Conservation (phyloP, 2,113 vertebrate genomes). For the Apteryx owenii region DNA sequence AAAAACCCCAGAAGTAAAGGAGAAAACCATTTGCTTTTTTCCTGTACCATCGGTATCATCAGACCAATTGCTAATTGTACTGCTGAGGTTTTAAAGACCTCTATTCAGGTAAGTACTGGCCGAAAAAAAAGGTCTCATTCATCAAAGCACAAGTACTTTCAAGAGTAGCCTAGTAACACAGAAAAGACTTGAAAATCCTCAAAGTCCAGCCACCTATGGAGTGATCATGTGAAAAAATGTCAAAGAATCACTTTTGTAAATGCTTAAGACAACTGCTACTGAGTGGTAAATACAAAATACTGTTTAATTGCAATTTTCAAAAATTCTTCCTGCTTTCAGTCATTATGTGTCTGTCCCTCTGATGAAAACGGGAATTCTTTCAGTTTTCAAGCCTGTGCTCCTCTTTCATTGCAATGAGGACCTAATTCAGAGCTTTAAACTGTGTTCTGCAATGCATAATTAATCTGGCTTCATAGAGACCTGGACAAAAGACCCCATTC, state of each 20-base stretch:
- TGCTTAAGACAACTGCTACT: conserved; percentile 73
- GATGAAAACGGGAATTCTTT: conserved; percentile 76
- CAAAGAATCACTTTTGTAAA: conserved; percentile 72
- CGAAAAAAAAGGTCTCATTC: conserved; percentile 24
- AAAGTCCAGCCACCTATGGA: conserved; percentile 76
- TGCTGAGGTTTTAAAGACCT: conserved; percentile 52
- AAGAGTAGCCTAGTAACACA: conserved; percentile 79
- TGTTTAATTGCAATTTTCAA: conserved; percentile 79
- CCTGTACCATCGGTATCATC: conserved; percentile 53
- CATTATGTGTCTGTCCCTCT: conserved; percentile 77
- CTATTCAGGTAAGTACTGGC: conserved; percentile 62
- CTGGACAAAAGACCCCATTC: conserved; percentile 93
- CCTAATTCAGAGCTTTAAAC: conserved; percentile 81
- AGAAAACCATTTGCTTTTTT: conserved; percentile 28
- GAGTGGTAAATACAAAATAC: conserved; percentile 75
- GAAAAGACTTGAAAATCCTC: conserved; percentile 75
- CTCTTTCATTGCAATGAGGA: conserved; percentile 79
- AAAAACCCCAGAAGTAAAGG: conserved; percentile 52
- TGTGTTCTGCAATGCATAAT: conserved; percentile 92
- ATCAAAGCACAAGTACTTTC: conserved; percentile 64
- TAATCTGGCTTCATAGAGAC: conserved; percentile 92
- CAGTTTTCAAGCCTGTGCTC: conserved; percentile 72
- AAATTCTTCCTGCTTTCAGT: conserved; percentile 76
- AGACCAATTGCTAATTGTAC: conserved; percentile 56
- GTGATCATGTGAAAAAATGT: conserved; percentile 67